Evolutionary conservation across 2,888 invertebrate genomes (phyloP), one percentile per base, ranked within the genome.

Genomic region (Drosophila greeni): DNA sequence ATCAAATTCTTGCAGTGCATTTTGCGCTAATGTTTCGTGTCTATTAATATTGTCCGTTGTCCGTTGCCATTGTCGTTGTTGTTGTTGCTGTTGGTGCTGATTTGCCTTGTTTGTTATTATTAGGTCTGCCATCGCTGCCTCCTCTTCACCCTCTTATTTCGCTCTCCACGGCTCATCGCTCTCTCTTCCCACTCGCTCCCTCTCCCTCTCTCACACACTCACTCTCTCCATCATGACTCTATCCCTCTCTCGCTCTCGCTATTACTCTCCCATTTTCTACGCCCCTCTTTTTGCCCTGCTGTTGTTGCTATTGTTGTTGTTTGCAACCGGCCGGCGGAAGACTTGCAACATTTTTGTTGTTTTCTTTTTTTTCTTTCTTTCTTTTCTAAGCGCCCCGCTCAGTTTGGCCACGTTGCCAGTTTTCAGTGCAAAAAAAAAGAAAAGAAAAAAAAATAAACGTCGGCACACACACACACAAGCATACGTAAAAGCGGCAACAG

Each of bases 11-110:
- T 16, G 11, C 9, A 6, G 47, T 53, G 20, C 26, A 53, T 26
- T 18, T 42, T 36, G 66, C 66, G 65, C 64, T 68, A 64, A 69
- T 69, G 70, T 64, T 80, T 68, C 71, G 59, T 67, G 70, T 73
- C 82, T 78, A 81, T 76, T 77, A 77, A 83, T 82, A 76, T 70
- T 72, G 74, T 67, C 36, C 42, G 49, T 48, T 42, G 42, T 29
- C 29, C 45, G 45, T 26, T 45, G 16, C 29, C 18, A 18, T 45
- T 45, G 43, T 26, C n/a, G 42, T 24, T 54, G 37, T 43, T 62
- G 54, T 14, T 33, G 12, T 16, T 43, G 43, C 26, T 61, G 54
- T 16, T 43, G 43, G 6, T 73, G 52, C 49, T 59, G 48, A 20
- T 29, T 67, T 78, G 62, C 48, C 48, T 54, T 81, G 54, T 52